Evolutionary conservation across 2,888 invertebrate species (phyloP).

Genomic region (Drosophila macrothrix): DNA sequence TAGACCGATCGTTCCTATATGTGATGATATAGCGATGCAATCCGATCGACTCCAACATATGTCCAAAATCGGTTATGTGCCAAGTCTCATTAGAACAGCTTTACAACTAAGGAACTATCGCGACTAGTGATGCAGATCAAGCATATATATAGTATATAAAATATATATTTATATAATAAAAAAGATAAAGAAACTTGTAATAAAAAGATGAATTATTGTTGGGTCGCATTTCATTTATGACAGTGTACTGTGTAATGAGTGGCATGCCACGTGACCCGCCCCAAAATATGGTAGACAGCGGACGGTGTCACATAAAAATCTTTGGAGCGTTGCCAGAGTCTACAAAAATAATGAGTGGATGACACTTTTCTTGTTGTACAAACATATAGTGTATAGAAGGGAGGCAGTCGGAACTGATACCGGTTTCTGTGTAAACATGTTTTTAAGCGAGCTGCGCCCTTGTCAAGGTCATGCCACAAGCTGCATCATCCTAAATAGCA

Average conservation of each 20-base stretch:
- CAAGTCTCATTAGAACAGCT: neutral
- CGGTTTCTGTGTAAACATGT: constrained; percentile 69
- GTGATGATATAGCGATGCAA: neutral
- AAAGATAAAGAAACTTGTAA: neutral
- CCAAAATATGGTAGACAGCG: neutral
- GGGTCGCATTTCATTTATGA: neutral
- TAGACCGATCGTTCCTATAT: neutral
- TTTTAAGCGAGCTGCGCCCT: constrained; percentile 66
- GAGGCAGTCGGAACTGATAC: constrained; percentile 28
- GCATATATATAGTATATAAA: neutral
- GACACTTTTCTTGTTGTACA: constrained; percentile 17
- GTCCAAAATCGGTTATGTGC: neutral
- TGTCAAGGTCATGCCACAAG: constrained; percentile 62
- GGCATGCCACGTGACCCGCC: constrained; percentile 3
- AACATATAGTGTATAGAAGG: neutral
- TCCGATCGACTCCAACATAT: neutral
- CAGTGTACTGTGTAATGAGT: neutral
- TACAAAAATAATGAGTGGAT: constrained; percentile 42
- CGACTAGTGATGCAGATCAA: neutral
- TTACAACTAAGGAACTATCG: neutral
- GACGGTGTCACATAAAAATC: constrained; percentile 42
- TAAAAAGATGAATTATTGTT: neutral
- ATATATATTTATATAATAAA: neutral
- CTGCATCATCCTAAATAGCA: constrained; percentile 4
- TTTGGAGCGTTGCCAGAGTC: constrained; percentile 62